phyloP scores from a whole-genome alignment of 2,113 vertebrate genomes.

The Myrmecophaga tridactyla region DNA sequence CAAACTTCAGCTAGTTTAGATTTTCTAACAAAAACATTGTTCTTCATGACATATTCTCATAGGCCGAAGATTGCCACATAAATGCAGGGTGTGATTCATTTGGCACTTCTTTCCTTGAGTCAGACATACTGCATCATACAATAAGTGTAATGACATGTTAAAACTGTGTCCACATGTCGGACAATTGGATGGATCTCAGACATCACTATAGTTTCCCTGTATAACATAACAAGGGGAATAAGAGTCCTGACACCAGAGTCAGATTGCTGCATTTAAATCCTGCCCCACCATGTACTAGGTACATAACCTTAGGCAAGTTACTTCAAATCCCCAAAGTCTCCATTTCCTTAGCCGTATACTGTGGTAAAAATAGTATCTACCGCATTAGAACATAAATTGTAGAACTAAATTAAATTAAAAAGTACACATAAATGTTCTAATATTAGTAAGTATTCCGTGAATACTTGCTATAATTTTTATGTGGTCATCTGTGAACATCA shows the following conservation, averaged over 20 bases:
- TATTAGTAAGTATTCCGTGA: background rate
- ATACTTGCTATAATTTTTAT: background rate
- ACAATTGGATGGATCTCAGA: background rate
- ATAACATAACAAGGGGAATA: background rate
- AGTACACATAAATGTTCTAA: background rate
- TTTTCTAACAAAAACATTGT: constrained; percentile 35
- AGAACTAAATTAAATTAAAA: background rate
- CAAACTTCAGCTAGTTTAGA: background rate
- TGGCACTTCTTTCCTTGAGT: background rate
- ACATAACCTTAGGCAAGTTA: background rate
- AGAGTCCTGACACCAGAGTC: background rate
- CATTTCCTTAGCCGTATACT: background rate
- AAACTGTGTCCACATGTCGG: background rate
- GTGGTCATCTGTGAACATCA: background rate
- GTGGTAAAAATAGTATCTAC: background rate
- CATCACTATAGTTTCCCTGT: background rate
- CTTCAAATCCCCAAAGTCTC: background rate
- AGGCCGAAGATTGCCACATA: background rate
- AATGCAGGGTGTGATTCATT: background rate
- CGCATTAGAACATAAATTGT: background rate
- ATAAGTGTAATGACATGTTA: background rate
- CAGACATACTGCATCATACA: background rate
- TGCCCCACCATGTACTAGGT: background rate
- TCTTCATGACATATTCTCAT: background rate
- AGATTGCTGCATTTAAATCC: background rate